phyloP scores from a whole-genome alignment of 2,113 vertebrate genomes.

The Silurus asotus region DNA sequence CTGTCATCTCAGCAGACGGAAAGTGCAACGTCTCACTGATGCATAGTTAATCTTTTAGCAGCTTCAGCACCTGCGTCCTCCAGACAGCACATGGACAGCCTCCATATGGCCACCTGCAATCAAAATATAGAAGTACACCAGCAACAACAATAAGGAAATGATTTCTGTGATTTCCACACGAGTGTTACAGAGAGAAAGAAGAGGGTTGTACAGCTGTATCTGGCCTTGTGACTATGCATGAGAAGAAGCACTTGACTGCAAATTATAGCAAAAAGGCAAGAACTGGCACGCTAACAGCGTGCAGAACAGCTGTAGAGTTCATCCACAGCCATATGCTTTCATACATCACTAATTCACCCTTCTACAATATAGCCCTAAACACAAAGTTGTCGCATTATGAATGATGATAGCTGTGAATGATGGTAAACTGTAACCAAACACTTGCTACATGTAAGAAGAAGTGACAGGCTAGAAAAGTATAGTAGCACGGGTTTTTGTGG shows the following conservation, averaged over 20 bases:
- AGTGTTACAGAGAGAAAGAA: not conserved
- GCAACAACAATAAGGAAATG: not conserved
- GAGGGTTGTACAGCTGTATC: not conserved
- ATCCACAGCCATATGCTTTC: not conserved
- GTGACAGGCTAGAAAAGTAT: not conserved
- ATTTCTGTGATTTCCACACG: slow-evolving; percentile 9
- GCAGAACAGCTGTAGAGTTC: not conserved
- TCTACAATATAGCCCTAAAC: slow-evolving; percentile 3
- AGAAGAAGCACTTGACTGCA: slow-evolving; percentile 22
- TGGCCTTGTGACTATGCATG: not conserved
- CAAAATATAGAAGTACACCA: not conserved
- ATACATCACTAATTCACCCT: not conserved
- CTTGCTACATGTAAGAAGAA: not conserved
- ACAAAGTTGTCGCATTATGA: not conserved
- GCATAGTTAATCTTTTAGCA: not conserved
- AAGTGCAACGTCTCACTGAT: not conserved
- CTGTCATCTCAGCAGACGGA: not conserved
- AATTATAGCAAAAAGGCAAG: not conserved
- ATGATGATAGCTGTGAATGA: not conserved
- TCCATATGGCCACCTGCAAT: not conserved
- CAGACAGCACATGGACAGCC: not conserved
- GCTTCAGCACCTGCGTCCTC: not conserved
- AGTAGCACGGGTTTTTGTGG: not conserved
- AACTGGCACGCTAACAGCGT: not conserved
- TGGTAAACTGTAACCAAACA: not conserved